phyloP scores from a whole-genome alignment of 2,888 invertebrate species.

The Psylliodes chrysocephalus region DNA sequence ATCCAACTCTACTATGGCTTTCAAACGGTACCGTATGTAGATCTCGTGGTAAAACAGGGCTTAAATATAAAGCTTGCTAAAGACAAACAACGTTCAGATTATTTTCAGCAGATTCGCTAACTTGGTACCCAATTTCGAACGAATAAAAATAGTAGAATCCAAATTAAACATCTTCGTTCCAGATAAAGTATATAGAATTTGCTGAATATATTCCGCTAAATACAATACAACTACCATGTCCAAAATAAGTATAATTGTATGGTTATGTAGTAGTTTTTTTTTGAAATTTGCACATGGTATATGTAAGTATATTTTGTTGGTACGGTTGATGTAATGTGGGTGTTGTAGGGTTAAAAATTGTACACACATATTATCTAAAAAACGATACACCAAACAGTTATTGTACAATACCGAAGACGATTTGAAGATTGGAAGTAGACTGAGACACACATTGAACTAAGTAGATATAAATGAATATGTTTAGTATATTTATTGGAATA shows the following conservation, averaged over 20 bases:
- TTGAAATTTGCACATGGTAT: background rate
- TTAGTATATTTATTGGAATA: too few species aligned
- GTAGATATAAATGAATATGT: background rate
- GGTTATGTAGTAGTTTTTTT: background rate
- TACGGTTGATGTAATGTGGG: slow-evolving; percentile 7
- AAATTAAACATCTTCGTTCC: too few species aligned
- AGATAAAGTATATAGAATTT: background rate
- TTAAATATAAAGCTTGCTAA: slow-evolving; percentile 7
- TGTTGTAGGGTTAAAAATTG: slow-evolving; percentile 16
- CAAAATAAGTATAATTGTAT: slow-evolving; percentile 1
- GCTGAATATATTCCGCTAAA: background rate
- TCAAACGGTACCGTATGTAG: too few species aligned
- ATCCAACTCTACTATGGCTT: too few species aligned
- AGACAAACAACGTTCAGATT: background rate
- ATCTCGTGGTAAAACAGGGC: too few species aligned
- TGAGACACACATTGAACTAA: background rate
- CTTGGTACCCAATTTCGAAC: background rate
- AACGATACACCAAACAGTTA: slow-evolving; percentile 5
- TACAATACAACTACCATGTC: slow-evolving; percentile 15
- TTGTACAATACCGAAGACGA: slow-evolving; percentile 10
- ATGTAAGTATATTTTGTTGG: background rate
- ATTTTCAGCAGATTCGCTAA: background rate
- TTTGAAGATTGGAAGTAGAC: slow-evolving; percentile 10
- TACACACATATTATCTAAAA: slow-evolving; percentile 6
- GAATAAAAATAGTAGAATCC: too few species aligned